A percentile compares a stretch with the other conserved stretches of the same genome.
Evolutionary conservation across 2,113 vertebrate genomes (phyloP).

Genomic region (Embiotoca jacksoni): DNA sequence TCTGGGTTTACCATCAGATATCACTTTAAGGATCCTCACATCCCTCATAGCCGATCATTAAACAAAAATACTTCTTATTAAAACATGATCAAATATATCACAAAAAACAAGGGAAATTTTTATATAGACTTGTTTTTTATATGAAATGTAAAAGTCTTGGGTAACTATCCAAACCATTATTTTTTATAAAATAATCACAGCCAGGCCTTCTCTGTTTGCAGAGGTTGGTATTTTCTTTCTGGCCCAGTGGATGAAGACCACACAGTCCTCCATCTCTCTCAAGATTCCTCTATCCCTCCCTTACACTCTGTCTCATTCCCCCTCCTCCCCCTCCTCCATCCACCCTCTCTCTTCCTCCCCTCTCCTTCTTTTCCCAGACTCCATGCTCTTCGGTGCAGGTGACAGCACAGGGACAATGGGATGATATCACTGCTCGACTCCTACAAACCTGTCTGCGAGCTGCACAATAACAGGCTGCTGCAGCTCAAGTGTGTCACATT

Average conservation of each 20-base stretch:
- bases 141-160: neutral
- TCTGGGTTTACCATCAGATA: neutral
- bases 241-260: slow-evolving; percentile 42
- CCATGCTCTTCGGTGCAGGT: slow-evolving; percentile 70
- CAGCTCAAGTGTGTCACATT: slow-evolving; percentile 62
- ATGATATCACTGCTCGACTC: slow-evolving; percentile 68
- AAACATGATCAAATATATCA: neutral
- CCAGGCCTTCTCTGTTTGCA: neutral
- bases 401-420: slow-evolving; percentile 77
- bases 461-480: slow-evolving; percentile 61
- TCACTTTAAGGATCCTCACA: no score
- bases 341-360: slow-evolving; percentile 19
- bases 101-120: neutral
- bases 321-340: neutral
- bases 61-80: neutral
- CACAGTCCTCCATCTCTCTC: slow-evolving; percentile 18
- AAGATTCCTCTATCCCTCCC: slow-evolving; percentile 17
- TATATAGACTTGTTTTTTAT: neutral
- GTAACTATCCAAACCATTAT: neutral
- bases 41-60: neutral
- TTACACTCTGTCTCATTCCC: slow-evolving; percentile 9
- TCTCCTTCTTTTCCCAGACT: slow-evolving; percentile 33
- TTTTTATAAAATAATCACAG: neutral
- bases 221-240: slow-evolving; percentile 13
- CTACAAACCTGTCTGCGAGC: slow-evolving; percentile 54